Conservation (phyloP, 2,113 vertebrate species). For the Pleuronectes platessa region DNA sequence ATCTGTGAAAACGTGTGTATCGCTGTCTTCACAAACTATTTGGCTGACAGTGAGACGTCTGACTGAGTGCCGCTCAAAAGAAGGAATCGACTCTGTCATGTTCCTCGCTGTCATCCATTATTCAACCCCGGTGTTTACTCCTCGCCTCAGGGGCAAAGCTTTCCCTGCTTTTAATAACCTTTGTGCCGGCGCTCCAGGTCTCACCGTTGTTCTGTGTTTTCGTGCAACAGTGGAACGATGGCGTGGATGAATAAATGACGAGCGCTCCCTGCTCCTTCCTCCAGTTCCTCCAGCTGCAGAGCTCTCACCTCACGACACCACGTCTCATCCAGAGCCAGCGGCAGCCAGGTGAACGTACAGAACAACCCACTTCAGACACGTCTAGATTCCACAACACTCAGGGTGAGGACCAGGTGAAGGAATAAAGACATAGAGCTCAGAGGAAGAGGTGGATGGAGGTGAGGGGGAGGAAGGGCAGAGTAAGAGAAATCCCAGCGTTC, state of each 20-base stretch:
- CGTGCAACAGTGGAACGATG: slow-evolving; percentile 16
- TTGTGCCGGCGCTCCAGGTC: slow-evolving; percentile 40
- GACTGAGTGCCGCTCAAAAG: slow-evolving; percentile 37
- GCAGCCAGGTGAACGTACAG: slow-evolving; percentile 10
- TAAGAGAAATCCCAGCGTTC: neutral
- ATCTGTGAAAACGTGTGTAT: slow-evolving; percentile 28
- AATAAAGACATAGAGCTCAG: neutral
- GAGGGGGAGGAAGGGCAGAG: neutral
- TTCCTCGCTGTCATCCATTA: slow-evolving; percentile 60
- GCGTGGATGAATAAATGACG: slow-evolving; percentile 60
- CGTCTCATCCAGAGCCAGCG: slow-evolving; percentile 16
- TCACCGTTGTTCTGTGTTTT: slow-evolving; percentile 51
- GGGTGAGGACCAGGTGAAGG: neutral
- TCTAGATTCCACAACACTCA: slow-evolving; percentile 8
- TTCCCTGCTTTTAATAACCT: slow-evolving; percentile 59
- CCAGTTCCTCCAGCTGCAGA: slow-evolving; percentile 2
- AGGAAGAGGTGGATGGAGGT: neutral
- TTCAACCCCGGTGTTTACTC: slow-evolving; percentile 63
- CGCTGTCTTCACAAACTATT: slow-evolving; percentile 24
- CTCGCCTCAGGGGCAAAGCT: slow-evolving; percentile 38
- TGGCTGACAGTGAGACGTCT: slow-evolving; percentile 47
- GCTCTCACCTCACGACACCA: slow-evolving; percentile 44
- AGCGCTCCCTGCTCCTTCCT: neutral
- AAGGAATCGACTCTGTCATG: slow-evolving; percentile 49
- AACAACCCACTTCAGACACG: slow-evolving; percentile 6